Evolutionary conservation across 2,888 invertebrate species (phyloP).

Genomic region (Drosophila picticornis): DNA sequence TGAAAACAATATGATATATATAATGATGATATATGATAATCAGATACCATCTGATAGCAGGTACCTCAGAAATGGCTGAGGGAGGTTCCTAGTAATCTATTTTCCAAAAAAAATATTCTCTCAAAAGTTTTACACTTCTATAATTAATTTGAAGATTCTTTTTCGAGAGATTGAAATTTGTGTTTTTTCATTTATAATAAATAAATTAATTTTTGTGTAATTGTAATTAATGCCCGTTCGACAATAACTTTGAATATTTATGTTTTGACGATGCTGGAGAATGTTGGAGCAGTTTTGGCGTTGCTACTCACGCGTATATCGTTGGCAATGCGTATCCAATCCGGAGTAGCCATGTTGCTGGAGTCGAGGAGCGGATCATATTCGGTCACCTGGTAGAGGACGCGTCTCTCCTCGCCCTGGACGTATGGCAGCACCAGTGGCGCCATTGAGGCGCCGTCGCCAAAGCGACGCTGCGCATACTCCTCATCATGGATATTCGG

Average conservation of each 20-base stretch:
- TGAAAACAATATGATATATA: background rate
- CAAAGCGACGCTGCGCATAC: constrained; percentile 88
- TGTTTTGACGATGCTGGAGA: background rate
- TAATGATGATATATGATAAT: too few relatives aligned
- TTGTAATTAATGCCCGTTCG: too few relatives aligned
- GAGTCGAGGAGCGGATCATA: constrained; percentile 96
- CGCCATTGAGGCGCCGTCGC: constrained; percentile 85
- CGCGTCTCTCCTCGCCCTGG: constrained; percentile 86
- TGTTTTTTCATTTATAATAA: background rate
- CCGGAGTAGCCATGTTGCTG: constrained; percentile 95
- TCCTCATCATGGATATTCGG: constrained; percentile 94
- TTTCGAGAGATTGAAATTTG: background rate
- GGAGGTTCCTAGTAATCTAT: background rate
- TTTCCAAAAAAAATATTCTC: background rate
- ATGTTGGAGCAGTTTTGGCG: background rate
- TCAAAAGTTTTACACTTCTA: background rate
- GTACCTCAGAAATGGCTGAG: background rate
- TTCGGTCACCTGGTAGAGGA: constrained; percentile 92
- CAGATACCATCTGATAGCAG: background rate
- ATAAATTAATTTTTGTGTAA: too few relatives aligned
- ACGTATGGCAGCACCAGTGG: constrained; percentile 88
- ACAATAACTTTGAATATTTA: background rate
- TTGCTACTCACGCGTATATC: constrained; percentile 91
- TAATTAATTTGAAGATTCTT: background rate
- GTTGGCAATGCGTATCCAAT: constrained; percentile 95